A percentile compares a stretch with the other conserved stretches of the same genome.
phyloP scores from a whole-genome alignment of 1,140 invertebrate species.

The Vanessa atalanta region DNA sequence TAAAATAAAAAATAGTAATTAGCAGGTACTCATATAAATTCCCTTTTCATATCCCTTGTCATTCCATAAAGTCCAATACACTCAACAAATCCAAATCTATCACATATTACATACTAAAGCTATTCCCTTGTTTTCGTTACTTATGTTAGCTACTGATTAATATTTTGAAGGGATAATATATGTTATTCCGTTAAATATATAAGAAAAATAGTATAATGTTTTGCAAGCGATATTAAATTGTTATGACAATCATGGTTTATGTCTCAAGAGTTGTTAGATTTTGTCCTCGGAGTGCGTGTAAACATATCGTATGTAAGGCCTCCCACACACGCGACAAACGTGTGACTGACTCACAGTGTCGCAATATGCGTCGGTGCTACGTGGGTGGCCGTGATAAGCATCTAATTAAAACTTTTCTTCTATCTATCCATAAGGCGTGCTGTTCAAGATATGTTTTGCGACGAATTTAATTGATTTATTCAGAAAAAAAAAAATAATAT shows the following conservation, averaged over 20 bases:
- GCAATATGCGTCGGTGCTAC: constrained; percentile 55
- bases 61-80: no score
- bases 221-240: constrained; percentile 11
- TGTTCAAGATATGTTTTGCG: constrained; percentile 12
- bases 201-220: neutral
- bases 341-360: constrained; percentile 51
- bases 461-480: neutral
- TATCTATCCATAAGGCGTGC: constrained; percentile 34
- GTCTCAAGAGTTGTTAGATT: constrained; percentile 39
- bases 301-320: constrained; percentile 42
- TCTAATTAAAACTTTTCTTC: constrained; percentile 66
- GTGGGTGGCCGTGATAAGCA: constrained; percentile 66
- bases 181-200: no score
- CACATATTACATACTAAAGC: no score
- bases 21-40: no score
- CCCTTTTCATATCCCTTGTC: no score
- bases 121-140: no score
- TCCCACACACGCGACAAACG: constrained; percentile 47
- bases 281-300: constrained; percentile 38
- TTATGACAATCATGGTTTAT: constrained; percentile 22
- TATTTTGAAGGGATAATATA: no score
- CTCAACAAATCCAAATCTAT: no score
- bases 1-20: no score
- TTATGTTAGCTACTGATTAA: no score
- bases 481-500: neutral